Percentiles rank a stretch among this genome's conserved stretches.
Evolutionary conservation across 1,140 invertebrate genomes (phyloP).

Genomic region (Parasteatoda tepidariorum): DNA sequence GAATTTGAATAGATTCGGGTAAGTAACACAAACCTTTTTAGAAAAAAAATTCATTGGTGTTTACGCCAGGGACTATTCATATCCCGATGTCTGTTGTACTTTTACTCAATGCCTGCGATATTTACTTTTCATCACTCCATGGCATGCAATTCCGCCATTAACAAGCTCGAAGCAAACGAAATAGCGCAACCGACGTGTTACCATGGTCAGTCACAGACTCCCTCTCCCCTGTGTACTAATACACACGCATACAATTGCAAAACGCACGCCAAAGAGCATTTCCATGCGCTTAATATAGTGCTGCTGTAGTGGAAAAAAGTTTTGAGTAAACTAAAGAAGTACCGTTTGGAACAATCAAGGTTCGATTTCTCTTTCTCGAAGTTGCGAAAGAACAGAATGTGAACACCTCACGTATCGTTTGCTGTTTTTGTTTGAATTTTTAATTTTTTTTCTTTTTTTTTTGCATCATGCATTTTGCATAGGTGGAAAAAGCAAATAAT

Average conservation of each 20-base stretch:
- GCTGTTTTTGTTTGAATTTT: no score
- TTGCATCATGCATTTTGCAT: no score
- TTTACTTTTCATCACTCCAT: constrained; percentile 35
- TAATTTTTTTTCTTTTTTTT: no score
- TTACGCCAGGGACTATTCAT: constrained; percentile 31
- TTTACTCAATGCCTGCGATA: constrained; percentile 9
- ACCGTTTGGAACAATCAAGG: not conserved
- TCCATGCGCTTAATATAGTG: not conserved
- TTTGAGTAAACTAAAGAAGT: no score
- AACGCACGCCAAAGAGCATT: constrained; percentile 13
- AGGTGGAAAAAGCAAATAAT: no score
- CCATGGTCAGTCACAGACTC: constrained; percentile 16
- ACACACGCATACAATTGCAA: constrained; percentile 7
- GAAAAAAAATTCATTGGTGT: not conserved
- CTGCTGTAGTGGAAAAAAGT: not conserved
- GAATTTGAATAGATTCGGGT: no score
- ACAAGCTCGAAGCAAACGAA: constrained; percentile 8
- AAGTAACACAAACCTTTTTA: not conserved
- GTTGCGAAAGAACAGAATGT: not conserved
- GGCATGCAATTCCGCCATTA: constrained; percentile 33
- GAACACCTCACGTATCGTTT: constrained; percentile 5
- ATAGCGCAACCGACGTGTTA: constrained; percentile 18
- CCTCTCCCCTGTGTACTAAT: not conserved
- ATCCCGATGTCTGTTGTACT: not conserved
- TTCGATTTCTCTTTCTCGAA: constrained; percentile 17